Conservation (phyloP, 2,797 vertebrate species). For the Gambelia wislizenii region DNA sequence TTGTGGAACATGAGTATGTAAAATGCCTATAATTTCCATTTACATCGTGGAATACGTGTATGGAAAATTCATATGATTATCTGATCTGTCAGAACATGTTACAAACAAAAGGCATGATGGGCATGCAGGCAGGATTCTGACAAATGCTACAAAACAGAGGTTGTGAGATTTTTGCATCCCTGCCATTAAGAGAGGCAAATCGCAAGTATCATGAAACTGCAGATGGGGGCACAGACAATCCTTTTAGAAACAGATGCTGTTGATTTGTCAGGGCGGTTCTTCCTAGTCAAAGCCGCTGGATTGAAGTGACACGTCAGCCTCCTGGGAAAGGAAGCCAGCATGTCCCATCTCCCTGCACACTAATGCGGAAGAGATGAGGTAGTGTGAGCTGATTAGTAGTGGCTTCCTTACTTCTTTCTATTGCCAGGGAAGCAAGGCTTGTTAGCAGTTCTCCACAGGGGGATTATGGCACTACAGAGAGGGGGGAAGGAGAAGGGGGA, state of each 20-base stretch:
- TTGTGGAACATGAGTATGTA: no score
- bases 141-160: background rate
- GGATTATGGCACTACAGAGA: background rate
- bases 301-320: slow-evolving; percentile 30
- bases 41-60: background rate
- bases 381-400: slow-evolving; percentile 18
- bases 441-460: slow-evolving; percentile 40
- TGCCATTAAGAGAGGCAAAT: slow-evolving; percentile 35
- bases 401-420: slow-evolving; percentile 36
- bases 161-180: background rate
- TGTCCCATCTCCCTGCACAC: background rate
- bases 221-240: slow-evolving; percentile 23
- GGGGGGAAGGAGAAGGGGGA: background rate
- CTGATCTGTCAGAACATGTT: no score
- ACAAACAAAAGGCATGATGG: background rate
- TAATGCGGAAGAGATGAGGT: rapidly evolving
- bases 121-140: background rate
- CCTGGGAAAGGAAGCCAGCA: slow-evolving; percentile 22
- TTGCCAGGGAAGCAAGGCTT: slow-evolving; percentile 6
- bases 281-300: slow-evolving; percentile 13
- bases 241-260: background rate
- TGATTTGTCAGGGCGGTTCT: slow-evolving; percentile 36
- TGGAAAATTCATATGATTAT: background rate
- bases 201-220: slow-evolving; percentile 26
- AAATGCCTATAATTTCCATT: no score